Percentiles rank a stretch among this genome's conserved stretches.
Conservation (phyloP, 2,888 invertebrate genomes). For the Drosophila setosimentum region DNA sequence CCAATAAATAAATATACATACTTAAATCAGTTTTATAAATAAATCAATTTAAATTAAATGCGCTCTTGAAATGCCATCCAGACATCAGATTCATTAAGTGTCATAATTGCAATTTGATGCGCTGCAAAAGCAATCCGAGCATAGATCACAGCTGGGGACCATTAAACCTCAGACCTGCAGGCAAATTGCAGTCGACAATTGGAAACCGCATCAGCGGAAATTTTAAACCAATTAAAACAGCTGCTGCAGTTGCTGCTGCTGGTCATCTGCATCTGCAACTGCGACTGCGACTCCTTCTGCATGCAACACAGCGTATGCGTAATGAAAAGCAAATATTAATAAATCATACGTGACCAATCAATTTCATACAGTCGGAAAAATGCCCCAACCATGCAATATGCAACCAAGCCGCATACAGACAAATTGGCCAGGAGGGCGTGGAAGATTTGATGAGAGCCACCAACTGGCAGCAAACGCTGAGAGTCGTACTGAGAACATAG, state of each 20-base stretch:
- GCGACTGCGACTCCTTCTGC: constrained; percentile 6
- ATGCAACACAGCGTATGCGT: constrained; percentile 70
- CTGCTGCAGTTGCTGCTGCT: constrained; percentile 49
- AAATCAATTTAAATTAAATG: background rate
- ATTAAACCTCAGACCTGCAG: constrained; percentile 73
- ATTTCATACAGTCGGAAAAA: constrained; percentile 60
- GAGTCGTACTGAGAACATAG: constrained; percentile 25
- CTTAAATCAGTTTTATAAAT: background rate
- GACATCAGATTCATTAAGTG: constrained; percentile 5
- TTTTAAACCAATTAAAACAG: constrained; percentile 78
- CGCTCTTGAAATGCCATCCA: background rate
- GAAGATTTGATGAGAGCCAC: constrained; percentile 48
- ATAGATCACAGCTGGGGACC: constrained; percentile 66
- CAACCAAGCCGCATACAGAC: constrained; percentile 7
- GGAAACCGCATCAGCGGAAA: constrained; percentile 59
- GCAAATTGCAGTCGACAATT: constrained; percentile 58
- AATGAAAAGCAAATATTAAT: constrained; percentile 79
- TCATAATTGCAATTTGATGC: constrained; percentile 31
- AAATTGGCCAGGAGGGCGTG: constrained; percentile 26
- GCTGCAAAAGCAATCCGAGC: constrained; percentile 21
- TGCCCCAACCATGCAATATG: constrained; percentile 1
- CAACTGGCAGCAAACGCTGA: constrained; percentile 44
- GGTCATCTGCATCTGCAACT: constrained; percentile 7
- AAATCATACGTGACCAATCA: constrained; percentile 79
- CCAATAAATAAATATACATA: background rate